These are phyloP conservation scores for Triops cancriformis DNA, from an alignment of 1,140 invertebrate genomes.

Conservation along the genomic window DNA sequence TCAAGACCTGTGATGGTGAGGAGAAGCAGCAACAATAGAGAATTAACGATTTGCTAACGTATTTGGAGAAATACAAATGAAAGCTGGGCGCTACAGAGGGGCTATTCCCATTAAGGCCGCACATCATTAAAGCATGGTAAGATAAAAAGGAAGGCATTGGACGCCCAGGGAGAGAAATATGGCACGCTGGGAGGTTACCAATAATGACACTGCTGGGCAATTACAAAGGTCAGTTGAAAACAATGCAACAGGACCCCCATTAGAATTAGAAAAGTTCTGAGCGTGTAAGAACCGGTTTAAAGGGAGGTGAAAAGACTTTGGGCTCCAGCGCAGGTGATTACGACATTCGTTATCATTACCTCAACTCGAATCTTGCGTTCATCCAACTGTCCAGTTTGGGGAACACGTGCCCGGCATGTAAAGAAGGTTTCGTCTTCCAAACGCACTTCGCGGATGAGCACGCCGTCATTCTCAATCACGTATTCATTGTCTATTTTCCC, in stretches of 20 bases:
- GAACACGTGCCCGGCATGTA: conserved; percentile 70
- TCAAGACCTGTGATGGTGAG: conserved; percentile 55
- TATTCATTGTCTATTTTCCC: conserved; percentile 51
- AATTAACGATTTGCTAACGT: not conserved
- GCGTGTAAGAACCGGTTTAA: not conserved
- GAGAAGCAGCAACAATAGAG: conserved; percentile 20
- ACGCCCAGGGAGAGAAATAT: conserved; percentile 12
- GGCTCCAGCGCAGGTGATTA: not conserved
- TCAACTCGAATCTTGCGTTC: conserved; percentile 66
- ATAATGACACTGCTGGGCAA: not conserved
- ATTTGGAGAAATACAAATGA: not conserved
- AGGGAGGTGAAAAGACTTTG: not conserved
- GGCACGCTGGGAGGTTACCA: not conserved
- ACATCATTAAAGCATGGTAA: not conserved
- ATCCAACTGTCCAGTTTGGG: conserved; percentile 63
- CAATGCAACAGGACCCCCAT: not conserved
- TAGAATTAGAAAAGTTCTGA: not conserved
- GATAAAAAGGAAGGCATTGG: not conserved
- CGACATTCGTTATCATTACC: conserved; percentile 41
- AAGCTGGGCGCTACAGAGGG: not conserved
- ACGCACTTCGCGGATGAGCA: conserved; percentile 66
- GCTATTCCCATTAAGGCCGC: not conserved
- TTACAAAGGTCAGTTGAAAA: not conserved
- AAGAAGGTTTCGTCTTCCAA: conserved; percentile 76
- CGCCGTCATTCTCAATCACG: conserved; percentile 61